Evolutionary conservation across 2,888 invertebrate species (phyloP), one percentile per base, ranked within the genome.

Genomic region (Ischnus inquisitorius): DNA sequence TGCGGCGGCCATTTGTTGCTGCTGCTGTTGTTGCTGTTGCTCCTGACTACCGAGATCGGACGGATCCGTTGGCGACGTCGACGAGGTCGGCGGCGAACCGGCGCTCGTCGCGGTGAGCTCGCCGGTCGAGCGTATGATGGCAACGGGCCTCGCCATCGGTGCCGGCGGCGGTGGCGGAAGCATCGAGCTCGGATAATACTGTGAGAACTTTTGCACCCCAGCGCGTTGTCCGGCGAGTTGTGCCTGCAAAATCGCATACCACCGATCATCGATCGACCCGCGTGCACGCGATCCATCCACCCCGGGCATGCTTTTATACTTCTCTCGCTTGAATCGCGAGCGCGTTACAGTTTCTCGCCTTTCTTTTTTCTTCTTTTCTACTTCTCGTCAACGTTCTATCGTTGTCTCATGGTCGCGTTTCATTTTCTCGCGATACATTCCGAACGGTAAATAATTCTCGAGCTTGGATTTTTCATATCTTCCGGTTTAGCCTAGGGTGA

Each of bases 121-220:
- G 68, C 95, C 97, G 90, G 98, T 98, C 78, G 98, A 98, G 89
- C 98, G 96, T 91, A 99, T 98, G 91, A 99, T 98, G 85, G 99
- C 98, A 39, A 99, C 99, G 0, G 99, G 99, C 86, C 99, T 95
- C 2, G 99, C 98, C 97, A 99, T 98, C 19, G 98, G 98, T 6
- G 98, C 98, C 43, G 98, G 96, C 2, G 98, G 98, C 6, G 98
- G 98, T 34, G 98, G 98, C 5, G 98, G 98, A 92, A 99, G 95
- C 97, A 99, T 98, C 76, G 98, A 97, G 92, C 97, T 98, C 88
- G 96, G 96, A 94, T 98, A 98, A 94, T 98, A 98, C 91, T 97
- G 97, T 65, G 97, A 96, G 89, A 95, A 93, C 93, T 95, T 96
- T 92, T 93, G 93, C 89, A 93, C 90, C 76, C 92, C 92, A 90